A percentile compares a stretch with the other conserved stretches of the same genome.
Evolutionary conservation across 2,888 invertebrate genomes (phyloP).

Genomic region (Catocala sponsa): DNA sequence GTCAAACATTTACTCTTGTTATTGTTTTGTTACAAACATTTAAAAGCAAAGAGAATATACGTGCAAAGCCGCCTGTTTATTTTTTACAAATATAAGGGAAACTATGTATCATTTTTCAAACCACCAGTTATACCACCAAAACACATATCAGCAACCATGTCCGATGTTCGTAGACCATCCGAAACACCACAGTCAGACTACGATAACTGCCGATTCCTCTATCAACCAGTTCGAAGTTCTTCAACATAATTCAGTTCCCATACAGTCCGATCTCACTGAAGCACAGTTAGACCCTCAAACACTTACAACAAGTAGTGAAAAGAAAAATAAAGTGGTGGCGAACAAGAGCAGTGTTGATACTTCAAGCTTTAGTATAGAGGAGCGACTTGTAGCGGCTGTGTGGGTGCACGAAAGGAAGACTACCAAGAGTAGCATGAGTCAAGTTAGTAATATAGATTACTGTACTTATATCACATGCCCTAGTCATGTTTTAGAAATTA

Average conservation of each 20-base stretch:
- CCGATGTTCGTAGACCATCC: slow-evolving; percentile 39
- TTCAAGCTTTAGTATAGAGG: slow-evolving; percentile 72
- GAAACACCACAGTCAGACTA: slow-evolving; percentile 20
- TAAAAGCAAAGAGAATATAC: too few species aligned
- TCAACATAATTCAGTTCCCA: slow-evolving; percentile 26
- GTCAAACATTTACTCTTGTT: too few species aligned
- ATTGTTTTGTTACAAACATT: too few species aligned
- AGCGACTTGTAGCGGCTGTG: slow-evolving; percentile 79
- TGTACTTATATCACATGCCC: too few species aligned
- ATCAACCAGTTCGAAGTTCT: slow-evolving; percentile 29
- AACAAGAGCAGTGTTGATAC: slow-evolving; percentile 59
- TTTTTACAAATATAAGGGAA: slow-evolving; percentile 3
- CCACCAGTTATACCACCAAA: slow-evolving; percentile 52
- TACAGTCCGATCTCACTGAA: slow-evolving; percentile 13
- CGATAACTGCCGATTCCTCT: not conserved
- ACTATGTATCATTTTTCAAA: slow-evolving; percentile 72
- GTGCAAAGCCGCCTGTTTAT: not conserved
- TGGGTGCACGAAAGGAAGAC: slow-evolving; percentile 82
- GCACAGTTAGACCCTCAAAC: slow-evolving; percentile 7
- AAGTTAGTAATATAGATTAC: slow-evolving; percentile 41
- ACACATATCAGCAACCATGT: slow-evolving; percentile 52
- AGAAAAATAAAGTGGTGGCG: slow-evolving; percentile 27
- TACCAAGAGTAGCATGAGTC: slow-evolving; percentile 63
- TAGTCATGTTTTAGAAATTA: too few species aligned
- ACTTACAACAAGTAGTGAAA: slow-evolving; percentile 11